Conservation (phyloP, 2,888 invertebrate species). For the Crossocerus cetratus region DNA sequence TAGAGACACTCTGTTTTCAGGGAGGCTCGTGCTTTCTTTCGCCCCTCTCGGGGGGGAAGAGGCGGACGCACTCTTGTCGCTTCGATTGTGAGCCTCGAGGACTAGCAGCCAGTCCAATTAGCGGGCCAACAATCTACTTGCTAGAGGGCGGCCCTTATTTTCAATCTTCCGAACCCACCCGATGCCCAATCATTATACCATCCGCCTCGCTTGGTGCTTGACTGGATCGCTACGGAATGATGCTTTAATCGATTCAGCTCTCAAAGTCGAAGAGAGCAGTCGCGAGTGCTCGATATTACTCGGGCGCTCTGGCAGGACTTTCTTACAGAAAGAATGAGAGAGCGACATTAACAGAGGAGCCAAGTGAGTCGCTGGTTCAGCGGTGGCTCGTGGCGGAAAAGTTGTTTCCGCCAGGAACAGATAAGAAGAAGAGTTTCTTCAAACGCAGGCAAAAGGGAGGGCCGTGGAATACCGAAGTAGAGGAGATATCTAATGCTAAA, state of each 20-base stretch:
- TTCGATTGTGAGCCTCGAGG: background rate
- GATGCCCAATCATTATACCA: no score
- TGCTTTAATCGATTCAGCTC: no score
- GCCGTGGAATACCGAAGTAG: constrained; percentile 34
- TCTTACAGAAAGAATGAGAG: no score
- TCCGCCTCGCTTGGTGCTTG: no score
- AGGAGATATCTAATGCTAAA: constrained; percentile 48
- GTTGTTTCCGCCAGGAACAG: constrained; percentile 45
- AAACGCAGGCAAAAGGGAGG: constrained; percentile 22
- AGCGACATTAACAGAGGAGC: no score
- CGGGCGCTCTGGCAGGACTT: no score
- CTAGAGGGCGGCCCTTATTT: background rate
- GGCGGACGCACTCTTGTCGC: background rate
- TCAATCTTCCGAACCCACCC: no score
- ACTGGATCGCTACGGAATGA: no score
- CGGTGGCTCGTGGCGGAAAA: constrained; percentile 51
- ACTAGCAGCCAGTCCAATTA: background rate
- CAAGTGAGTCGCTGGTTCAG: background rate
- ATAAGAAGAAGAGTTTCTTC: constrained; percentile 50
- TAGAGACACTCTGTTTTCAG: constrained; percentile 20
- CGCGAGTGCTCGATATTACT: no score
- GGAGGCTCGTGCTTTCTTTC: constrained; percentile 1
- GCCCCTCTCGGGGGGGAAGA: no score
- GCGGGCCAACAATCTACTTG: background rate
- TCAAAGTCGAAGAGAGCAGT: no score